Evolutionary conservation across 1,140 invertebrate species (phyloP).

Genomic region (Ips nitidus): DNA sequence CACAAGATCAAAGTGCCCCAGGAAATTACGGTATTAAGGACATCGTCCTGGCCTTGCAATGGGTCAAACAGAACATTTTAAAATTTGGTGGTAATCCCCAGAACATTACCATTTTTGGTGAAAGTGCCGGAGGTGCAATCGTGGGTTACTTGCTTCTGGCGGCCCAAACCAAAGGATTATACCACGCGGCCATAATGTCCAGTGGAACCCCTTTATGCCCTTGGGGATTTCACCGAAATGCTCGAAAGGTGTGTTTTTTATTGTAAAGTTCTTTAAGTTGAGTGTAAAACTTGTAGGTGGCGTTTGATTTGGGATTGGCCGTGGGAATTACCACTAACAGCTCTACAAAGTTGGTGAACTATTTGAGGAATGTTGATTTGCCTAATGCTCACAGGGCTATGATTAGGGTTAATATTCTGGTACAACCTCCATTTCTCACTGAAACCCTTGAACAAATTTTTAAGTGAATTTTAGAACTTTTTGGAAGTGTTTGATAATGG

Average conservation of each 20-base stretch:
- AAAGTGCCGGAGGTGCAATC: constrained; percentile 54
- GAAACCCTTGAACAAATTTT: no score
- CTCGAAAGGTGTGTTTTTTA: constrained; percentile 20
- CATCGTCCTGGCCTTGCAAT: constrained; percentile 54
- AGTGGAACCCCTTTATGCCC: constrained; percentile 37
- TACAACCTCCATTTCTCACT: constrained; percentile 11
- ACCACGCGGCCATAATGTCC: constrained; percentile 35
- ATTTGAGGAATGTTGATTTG: constrained; percentile 14
- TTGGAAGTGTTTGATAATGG: constrained; percentile 18
- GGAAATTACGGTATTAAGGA: constrained; percentile 57
- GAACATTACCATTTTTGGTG: constrained; percentile 55
- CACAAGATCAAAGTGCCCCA: constrained; percentile 52
- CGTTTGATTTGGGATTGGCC: constrained; percentile 28
- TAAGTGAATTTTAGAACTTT: constrained; percentile 26
- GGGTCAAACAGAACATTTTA: constrained; percentile 53
- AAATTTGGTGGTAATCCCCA: constrained; percentile 55
- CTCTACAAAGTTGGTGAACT: constrained; percentile 7
- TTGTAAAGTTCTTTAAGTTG: no score
- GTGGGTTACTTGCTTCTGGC: constrained; percentile 58
- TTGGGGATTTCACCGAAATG: constrained; percentile 37
- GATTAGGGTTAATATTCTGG: constrained; percentile 24
- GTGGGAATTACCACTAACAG: constrained; percentile 24
- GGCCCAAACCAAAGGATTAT: constrained; percentile 46
- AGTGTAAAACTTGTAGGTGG: constrained; percentile 18
- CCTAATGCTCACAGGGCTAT: constrained; percentile 8